These are phyloP conservation scores for Raja brachyura DNA, from an alignment of 2,113 vertebrate species.

Conservation along the genomic window DNA sequence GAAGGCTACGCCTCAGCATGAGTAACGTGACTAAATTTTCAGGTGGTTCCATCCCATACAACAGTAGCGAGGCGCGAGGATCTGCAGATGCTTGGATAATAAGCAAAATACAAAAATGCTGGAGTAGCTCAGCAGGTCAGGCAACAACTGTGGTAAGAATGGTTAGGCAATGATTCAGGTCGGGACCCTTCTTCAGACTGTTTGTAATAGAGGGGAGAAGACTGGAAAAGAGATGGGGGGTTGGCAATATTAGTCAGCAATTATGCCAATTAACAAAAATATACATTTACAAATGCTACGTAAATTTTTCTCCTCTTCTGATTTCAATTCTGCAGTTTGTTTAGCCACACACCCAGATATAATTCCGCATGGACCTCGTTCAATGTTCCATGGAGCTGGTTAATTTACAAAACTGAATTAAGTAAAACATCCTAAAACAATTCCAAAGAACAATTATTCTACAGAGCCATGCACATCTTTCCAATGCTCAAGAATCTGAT, in stretches of 20 bases:
- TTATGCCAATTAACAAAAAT: neutral
- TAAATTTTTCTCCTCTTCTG: neutral
- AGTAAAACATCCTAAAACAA: neutral
- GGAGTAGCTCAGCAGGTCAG: too few species aligned
- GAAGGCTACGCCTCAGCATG: too few species aligned
- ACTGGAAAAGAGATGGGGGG: too few species aligned
- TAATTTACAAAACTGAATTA: constrained; percentile 8
- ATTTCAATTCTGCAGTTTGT: neutral
- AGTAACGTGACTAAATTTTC: neutral
- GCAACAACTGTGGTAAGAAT: too few species aligned
- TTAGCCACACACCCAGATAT: neutral
- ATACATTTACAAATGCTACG: neutral
- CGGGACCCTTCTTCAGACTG: too few species aligned
- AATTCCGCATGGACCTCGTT: neutral
- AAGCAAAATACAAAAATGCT: too few species aligned
- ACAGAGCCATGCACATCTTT: neutral
- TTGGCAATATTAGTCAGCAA: neutral
- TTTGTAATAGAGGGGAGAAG: too few species aligned
- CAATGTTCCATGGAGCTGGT: neutral
- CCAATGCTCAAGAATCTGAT: neutral
- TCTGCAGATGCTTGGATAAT: too few species aligned
- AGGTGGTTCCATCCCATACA: neutral
- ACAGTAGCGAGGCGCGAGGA: too few species aligned
- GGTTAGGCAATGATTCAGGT: too few species aligned
- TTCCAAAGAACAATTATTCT: neutral